Percentiles rank a stretch among this genome's conserved stretches.
These are phyloP conservation scores for Colinus virginianus DNA, from an alignment of 2,113 vertebrate species.

Conservation along the genomic window DNA sequence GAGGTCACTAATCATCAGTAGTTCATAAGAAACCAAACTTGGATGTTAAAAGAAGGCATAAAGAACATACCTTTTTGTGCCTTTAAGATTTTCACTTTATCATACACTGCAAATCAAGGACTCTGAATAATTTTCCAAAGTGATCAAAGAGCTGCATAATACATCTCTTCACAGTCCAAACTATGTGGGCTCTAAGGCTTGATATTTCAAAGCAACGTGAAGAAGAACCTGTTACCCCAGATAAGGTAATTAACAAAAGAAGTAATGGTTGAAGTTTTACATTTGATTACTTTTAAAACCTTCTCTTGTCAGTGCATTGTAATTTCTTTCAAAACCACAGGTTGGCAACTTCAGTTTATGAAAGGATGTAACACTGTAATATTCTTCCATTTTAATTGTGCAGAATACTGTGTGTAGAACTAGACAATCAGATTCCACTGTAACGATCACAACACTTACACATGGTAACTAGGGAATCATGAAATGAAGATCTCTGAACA, in stretches of 20 bases:
- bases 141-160: slow-evolving; percentile 28
- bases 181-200: neutral
- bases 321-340: neutral
- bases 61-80: neutral
- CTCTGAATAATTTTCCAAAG: slow-evolving; percentile 3
- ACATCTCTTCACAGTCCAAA: neutral
- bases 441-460: too few species aligned
- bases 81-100: neutral
- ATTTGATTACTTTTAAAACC: slow-evolving; percentile 9
- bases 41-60: neutral
- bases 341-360: neutral
- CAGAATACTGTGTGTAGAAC: neutral
- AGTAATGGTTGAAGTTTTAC: slow-evolving; percentile 19
- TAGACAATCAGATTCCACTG: neutral
- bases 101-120: neutral
- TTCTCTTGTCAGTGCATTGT: neutral
- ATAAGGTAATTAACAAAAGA: slow-evolving; percentile 46
- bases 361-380: neutral
- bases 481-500: neutral
- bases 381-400: neutral
- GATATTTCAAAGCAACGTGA: slow-evolving; percentile 33
- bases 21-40: neutral
- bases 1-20: neutral
- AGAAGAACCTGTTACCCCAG: slow-evolving; percentile 56
- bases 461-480: neutral